A percentile compares a stretch with the other conserved stretches of the same genome.
Evolutionary conservation across 2,888 invertebrate species (phyloP).

Genomic region (Lymantria monacha): DNA sequence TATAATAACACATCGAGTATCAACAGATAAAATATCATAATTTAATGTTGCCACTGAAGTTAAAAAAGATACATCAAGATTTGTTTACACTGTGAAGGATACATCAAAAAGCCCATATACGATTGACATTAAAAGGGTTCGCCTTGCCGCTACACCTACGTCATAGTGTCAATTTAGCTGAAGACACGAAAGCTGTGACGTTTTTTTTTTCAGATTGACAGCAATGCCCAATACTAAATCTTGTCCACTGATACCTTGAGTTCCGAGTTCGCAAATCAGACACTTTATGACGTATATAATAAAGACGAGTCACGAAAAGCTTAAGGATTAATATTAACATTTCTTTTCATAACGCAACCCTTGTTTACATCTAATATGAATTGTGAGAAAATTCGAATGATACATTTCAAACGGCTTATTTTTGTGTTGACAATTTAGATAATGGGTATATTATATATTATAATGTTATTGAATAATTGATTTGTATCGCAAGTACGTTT

Average conservation of each 20-base stretch:
- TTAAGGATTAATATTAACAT: constrained; percentile 19
- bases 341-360: constrained; percentile 17
- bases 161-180: constrained; percentile 51
- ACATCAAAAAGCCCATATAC: constrained; percentile 27
- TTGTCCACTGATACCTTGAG: constrained; percentile 37
- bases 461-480: too few relatives aligned
- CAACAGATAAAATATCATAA: not conserved
- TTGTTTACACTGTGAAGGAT: constrained; percentile 17
- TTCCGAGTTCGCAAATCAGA: constrained; percentile 40
- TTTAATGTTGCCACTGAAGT: not conserved
- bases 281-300: constrained; percentile 18
- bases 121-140: constrained; percentile 51
- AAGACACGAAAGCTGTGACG: constrained; percentile 37
- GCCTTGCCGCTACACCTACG: constrained; percentile 44
- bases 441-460: too few relatives aligned
- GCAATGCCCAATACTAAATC: constrained; percentile 44
- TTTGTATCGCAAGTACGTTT: too few relatives aligned
- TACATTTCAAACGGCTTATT: not conserved
- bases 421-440: not conserved
- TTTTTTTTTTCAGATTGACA: constrained; percentile 45
- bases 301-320: constrained; percentile 26
- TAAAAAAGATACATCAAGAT: constrained; percentile 11
- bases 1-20: not conserved
- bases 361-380: constrained; percentile 6
- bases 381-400: constrained; percentile 3